Evolutionary conservation across 2,888 invertebrate genomes (phyloP).

Genomic region (Drosophila subsilvestris): DNA sequence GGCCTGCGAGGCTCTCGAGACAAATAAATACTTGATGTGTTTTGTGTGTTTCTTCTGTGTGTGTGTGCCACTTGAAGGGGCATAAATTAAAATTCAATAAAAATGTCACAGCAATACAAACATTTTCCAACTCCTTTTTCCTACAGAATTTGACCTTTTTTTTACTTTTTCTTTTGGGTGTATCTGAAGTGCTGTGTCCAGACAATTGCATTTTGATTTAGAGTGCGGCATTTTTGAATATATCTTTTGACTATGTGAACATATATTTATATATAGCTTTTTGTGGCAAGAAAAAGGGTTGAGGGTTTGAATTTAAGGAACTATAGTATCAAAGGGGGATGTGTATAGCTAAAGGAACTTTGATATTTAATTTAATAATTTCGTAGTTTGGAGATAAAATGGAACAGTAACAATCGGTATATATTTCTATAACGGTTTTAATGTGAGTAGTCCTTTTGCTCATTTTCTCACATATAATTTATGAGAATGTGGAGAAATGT

Average conservation of each 20-base stretch:
- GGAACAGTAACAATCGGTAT: too few species aligned
- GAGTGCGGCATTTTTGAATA: neutral
- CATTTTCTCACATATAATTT: too few species aligned
- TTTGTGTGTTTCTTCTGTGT: conserved; percentile 17
- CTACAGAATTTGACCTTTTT: conserved; percentile 30
- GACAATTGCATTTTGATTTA: conserved; percentile 55
- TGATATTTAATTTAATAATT: too few species aligned
- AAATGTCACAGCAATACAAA: conserved; percentile 71
- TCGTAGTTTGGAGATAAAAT: too few species aligned
- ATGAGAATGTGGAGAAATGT: too few species aligned
- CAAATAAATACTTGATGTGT: conserved; percentile 41
- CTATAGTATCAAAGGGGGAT: neutral
- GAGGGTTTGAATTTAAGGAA: neutral
- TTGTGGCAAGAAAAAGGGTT: neutral
- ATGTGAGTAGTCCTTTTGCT: too few species aligned
- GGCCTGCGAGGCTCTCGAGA: conserved; percentile 6
- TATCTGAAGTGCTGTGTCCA: conserved; percentile 2
- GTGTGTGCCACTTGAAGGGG: conserved; percentile 49
- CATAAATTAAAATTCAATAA: conserved; percentile 79
- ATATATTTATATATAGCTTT: neutral
- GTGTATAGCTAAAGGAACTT: too few species aligned
- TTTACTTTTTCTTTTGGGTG: neutral
- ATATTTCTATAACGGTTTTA: too few species aligned
- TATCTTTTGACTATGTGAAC: neutral
- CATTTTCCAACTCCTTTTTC: conserved; percentile 29